Evolutionary conservation across 2,888 invertebrate genomes (phyloP).

Genomic region (Amblyjoppa proteus): DNA sequence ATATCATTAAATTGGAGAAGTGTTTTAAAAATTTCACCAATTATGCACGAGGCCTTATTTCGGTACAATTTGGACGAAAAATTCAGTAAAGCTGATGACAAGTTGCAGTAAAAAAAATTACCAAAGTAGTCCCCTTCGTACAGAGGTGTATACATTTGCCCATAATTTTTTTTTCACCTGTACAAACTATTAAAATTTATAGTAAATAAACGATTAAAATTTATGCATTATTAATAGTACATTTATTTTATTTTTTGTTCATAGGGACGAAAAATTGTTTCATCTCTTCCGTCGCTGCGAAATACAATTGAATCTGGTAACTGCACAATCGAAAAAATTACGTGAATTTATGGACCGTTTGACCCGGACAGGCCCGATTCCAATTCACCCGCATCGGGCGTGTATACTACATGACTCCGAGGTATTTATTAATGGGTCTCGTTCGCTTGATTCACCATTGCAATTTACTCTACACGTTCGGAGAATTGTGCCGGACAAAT

Average conservation of each 20-base stretch:
- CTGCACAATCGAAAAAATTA: not conserved
- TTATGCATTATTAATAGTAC: not conserved
- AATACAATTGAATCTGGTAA: not conserved
- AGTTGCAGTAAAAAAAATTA: not conserved
- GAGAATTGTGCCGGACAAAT: not conserved
- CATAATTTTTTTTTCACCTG: not conserved
- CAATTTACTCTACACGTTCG: not conserved
- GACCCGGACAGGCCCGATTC: not conserved
- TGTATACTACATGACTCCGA: not conserved
- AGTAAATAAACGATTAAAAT: not conserved
- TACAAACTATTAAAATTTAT: not conserved
- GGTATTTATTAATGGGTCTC: not conserved
- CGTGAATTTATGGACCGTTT: not conserved
- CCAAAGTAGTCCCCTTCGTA: not conserved
- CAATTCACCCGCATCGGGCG: not conserved
- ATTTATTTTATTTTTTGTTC: not conserved
- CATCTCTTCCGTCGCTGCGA: not conserved
- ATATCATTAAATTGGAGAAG: not conserved
- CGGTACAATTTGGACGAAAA: not conserved
- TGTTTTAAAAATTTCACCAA: not conserved
- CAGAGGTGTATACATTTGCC: not conserved
- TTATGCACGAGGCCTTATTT: not conserved
- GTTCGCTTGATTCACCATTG: conserved; percentile 7
- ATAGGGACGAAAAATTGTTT: not conserved
- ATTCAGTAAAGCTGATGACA: not conserved